These are phyloP conservation scores for Melolontha melolontha DNA, from an alignment of 2,888 invertebrate species.

Conservation along the genomic window DNA sequence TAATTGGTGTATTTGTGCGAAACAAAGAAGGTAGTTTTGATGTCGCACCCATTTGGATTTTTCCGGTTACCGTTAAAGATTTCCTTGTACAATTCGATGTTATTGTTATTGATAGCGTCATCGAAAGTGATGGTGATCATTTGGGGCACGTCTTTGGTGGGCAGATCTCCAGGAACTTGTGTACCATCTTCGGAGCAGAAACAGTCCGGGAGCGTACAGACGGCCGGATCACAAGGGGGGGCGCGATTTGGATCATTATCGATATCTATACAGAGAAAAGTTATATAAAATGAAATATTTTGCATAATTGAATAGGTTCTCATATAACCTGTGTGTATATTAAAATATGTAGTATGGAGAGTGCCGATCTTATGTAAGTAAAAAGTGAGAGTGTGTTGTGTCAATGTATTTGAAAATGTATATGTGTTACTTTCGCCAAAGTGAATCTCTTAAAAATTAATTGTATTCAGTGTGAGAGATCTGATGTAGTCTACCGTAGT, in stretches of 20 bases:
- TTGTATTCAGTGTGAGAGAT: too few species aligned
- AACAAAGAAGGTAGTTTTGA: slow-evolving; percentile 91
- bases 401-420: slow-evolving; percentile 11
- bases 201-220: slow-evolving; percentile 91
- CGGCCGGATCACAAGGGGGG: slow-evolving; percentile 87
- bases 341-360: slow-evolving; percentile 17
- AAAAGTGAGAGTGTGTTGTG: slow-evolving; percentile 29
- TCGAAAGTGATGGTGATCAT: slow-evolving; percentile 96
- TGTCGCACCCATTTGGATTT: slow-evolving; percentile 94
- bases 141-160: slow-evolving; percentile 88
- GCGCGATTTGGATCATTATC: slow-evolving; percentile 95
- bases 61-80: slow-evolving; percentile 90
- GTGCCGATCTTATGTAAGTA: slow-evolving; percentile 15
- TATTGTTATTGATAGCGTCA: slow-evolving; percentile 95
- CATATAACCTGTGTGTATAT: not conserved
- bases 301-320: slow-evolving; percentile 2
- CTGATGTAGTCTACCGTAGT: too few species aligned
- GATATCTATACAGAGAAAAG: slow-evolving; percentile 73
- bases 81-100: slow-evolving; percentile 92
- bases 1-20: slow-evolving; percentile 95
- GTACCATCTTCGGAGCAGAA: slow-evolving; percentile 96
- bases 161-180: slow-evolving; percentile 85
- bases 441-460: slow-evolving; percentile 10
- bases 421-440: not conserved
- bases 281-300: slow-evolving; percentile 1